Base-by-base conservation (phyloP, 2,113 vertebrate genomes). In the Sakesphorus luctuosus region DNA sequence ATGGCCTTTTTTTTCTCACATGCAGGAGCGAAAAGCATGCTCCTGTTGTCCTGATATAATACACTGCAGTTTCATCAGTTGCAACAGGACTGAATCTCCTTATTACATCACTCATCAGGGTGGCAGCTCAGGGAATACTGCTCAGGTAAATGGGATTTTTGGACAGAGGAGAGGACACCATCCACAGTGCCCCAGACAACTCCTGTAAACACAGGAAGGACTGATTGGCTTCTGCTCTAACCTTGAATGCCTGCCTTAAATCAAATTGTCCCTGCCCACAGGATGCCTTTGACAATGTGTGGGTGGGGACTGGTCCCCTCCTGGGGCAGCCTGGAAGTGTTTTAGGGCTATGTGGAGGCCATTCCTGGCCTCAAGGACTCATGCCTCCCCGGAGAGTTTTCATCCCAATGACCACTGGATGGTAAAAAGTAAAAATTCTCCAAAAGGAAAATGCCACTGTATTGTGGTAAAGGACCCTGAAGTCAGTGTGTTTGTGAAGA, bases 291-390 rank as follows among this genome's bases (percentile, higher is more conserved):
- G 50, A 52, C 59, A 65, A 61, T 40, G 59, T 76, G 38, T 68
- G 18, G n/a, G 38, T 73, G 10, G 33, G 35, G 47, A 13, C 13
- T 20, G 26, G 56, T 28, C 13, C 43, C 10, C 14, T 78, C 8
- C 47, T 6, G 0, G 2, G 26, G 31, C 23, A 88, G 31, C 3
- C 33, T 19, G 18, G 8, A 14, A 49, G 14, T 3, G 15, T 15
- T 49, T 28, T 4, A 18, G 7, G n/a, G 19, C 31, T 65, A 35
- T 5, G 11, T 26, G 4, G 10, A 63, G 23, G 43, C 2, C 11
- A 8, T 43, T 73, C 17, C 9, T 4, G 0, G 0, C 14, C 43
- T 1, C 0, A 8, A 11, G 17, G 4, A 7, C 10, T 86, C 17
- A 7, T 68, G n/a, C 38, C 12, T 55, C 18, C 1, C 2, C 53